Evolutionary conservation across 1,140 invertebrate species (phyloP), one percentile per base, ranked within the genome.

Genomic region (Drosophila cardini): DNA sequence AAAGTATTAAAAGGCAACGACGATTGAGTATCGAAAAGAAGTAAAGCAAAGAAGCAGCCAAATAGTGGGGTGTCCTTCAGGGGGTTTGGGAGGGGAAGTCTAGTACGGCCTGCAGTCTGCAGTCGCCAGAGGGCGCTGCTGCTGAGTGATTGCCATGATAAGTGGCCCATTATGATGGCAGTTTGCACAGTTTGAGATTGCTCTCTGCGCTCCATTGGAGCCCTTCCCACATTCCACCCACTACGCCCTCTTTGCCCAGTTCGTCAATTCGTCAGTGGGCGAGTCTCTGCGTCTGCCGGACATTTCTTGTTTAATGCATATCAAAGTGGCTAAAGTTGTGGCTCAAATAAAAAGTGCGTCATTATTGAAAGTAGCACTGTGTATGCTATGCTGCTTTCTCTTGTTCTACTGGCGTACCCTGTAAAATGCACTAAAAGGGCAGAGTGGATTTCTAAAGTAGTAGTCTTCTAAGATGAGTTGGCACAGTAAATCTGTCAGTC

Each of bases 81-180:
- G 7, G 0, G 1, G n/a, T n/a, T n/a, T n/a, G 6, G n/a, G 36
- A 38, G 2, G n/a, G 57, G 40, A 43, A 26, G 21, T 4, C 21
- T 26, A 26, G 21, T 26, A 50, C 18, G 55, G 72, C 78, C 50
- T 78, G 78, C 69, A 76, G 72, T 48, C 43, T 61, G 63, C 69
- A 72, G 76, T 52, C 58, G 76, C 64, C 60, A 73, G 65, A 74
- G 76, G 75, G 62, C 58, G 79, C 82, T 86, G 21, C 21, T 78
- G 73, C 80, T 87, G 84, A 87, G 84, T 87, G 84, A 87, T 87
- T 87, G 84, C 84, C 84, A 87, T 87, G 84, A 89, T 87, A 87
- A 87, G 84, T 87, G 84, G 84, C 84, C 84, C 84, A 89, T 87
- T 87, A 87, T 87, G 84, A 89, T 87, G 84, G 72, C 83, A 87